Evolutionary conservation across 2,888 invertebrate genomes (phyloP).

Genomic region (Spisula subtruncata): DNA sequence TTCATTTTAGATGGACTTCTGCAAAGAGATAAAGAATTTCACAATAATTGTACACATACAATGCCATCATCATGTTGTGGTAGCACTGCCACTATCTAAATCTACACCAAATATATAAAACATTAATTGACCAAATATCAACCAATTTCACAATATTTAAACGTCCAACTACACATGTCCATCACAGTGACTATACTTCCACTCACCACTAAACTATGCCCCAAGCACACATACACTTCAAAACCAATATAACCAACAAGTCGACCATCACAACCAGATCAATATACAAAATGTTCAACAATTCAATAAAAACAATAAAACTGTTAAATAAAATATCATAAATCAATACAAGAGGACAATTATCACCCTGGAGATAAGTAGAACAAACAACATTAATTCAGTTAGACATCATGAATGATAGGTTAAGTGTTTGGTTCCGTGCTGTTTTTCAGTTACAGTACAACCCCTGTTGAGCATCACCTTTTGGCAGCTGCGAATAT

Average conservation of each 20-base stretch:
- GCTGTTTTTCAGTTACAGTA: too few relatives aligned
- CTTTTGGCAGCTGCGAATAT: too few relatives aligned
- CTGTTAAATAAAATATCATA: slow-evolving; percentile 33
- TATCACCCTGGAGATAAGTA: neutral
- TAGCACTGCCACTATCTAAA: too few relatives aligned
- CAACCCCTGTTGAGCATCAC: too few relatives aligned
- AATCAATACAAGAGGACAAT: neutral
- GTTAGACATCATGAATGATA: neutral
- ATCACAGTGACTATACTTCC: too few relatives aligned
- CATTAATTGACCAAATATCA: too few relatives aligned
- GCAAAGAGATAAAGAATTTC: slow-evolving; percentile 39
- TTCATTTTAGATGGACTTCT: slow-evolving; percentile 88
- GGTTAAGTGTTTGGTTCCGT: neutral
- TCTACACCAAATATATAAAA: too few relatives aligned
- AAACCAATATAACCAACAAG: neutral
- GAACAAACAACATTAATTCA: neutral
- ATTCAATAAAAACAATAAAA: slow-evolving; percentile 13
- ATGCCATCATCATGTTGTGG: too few relatives aligned
- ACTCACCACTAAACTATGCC: too few relatives aligned
- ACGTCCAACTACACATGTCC: too few relatives aligned
- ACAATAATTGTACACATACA: neutral
- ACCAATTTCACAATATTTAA: too few relatives aligned
- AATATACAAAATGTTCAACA: neutral
- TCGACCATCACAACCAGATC: neutral
- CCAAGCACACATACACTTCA: too few relatives aligned